These are phyloP conservation scores for Colaptes auratus DNA, from an alignment of 2,113 vertebrate species.

Conservation along the genomic window DNA sequence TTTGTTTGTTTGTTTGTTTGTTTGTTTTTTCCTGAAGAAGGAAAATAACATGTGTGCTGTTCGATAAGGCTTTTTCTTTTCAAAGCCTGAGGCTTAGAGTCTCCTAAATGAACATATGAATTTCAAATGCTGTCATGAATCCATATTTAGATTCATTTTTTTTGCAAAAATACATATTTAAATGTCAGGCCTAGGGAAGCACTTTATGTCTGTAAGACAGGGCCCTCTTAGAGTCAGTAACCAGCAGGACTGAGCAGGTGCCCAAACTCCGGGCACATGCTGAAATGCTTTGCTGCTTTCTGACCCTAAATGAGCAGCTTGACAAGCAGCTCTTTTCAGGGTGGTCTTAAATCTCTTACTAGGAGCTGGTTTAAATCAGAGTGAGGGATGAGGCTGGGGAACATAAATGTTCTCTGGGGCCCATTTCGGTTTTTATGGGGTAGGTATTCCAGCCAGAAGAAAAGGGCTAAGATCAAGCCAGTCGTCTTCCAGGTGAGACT, in stretches of 20 bases:
- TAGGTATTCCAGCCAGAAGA: slow-evolving; percentile 2
- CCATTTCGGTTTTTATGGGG: not conserved
- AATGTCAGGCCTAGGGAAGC: not conserved
- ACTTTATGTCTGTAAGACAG: not conserved
- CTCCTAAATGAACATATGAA: not conserved
- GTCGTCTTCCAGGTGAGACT: slow-evolving; percentile 29
- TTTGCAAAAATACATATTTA: not conserved
- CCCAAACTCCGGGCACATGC: slow-evolving; percentile 3
- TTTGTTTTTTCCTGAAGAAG: not conserved
- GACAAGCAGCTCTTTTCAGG: slow-evolving; percentile 10
- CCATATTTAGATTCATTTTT: not conserved
- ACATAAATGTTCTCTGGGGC: slow-evolving; percentile 4
- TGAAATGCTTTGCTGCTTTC: slow-evolving; percentile 43
- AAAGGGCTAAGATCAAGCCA: slow-evolving; percentile 3
- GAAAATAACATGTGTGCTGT: not conserved
- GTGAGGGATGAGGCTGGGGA: slow-evolving; percentile 38
- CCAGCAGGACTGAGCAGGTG: slow-evolving; percentile 29
- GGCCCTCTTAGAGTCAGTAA: not conserved
- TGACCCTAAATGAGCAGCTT: slow-evolving; percentile 7
- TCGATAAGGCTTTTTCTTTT: not conserved
- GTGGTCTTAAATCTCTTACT: slow-evolving; percentile 37
- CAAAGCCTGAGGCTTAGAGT: not conserved
- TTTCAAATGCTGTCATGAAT: not conserved
- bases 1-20: not conserved
- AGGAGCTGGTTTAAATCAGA: slow-evolving; percentile 54